These are phyloP conservation scores for Drosophila suboccidentalis DNA, from an alignment of 2,888 invertebrate genomes.

Conservation along the genomic window DNA sequence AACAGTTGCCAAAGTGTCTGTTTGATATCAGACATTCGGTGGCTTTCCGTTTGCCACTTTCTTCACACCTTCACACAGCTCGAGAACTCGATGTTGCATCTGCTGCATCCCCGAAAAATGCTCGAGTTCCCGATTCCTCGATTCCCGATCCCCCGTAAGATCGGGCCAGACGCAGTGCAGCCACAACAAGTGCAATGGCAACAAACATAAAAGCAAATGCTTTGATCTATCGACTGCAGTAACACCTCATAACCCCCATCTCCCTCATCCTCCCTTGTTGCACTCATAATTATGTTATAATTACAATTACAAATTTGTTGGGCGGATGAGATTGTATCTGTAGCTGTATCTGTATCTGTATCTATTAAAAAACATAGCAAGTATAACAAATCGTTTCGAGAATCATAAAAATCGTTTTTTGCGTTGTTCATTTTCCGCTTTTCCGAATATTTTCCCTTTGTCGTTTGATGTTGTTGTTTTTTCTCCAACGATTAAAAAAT, in stretches of 20 bases:
- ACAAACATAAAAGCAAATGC: constrained; percentile 73
- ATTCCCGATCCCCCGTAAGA: too few species aligned
- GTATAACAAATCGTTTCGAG: constrained; percentile 58
- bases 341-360: neutral
- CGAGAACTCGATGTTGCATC: constrained; percentile 7
- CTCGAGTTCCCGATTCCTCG: neutral
- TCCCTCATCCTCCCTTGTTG: neutral
- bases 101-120: neutral
- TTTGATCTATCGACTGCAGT: constrained; percentile 75
- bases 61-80: constrained; percentile 63
- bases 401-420: constrained; percentile 65
- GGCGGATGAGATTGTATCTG: constrained; percentile 16
- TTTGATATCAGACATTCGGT: constrained; percentile 80
- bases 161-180: constrained; percentile 43
- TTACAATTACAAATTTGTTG: constrained; percentile 65
- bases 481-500: constrained; percentile 66
- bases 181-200: constrained; percentile 79
- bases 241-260: constrained; percentile 26
- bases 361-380: constrained; percentile 18
- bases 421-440: constrained; percentile 33
- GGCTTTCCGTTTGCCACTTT: constrained; percentile 46
- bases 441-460: constrained; percentile 37
- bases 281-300: constrained; percentile 72
- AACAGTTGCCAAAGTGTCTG: constrained; percentile 82
- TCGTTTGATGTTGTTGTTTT: constrained; percentile 75